Conservation (phyloP, 2,797 vertebrate species). For the Sebastes steindachneri region DNA sequence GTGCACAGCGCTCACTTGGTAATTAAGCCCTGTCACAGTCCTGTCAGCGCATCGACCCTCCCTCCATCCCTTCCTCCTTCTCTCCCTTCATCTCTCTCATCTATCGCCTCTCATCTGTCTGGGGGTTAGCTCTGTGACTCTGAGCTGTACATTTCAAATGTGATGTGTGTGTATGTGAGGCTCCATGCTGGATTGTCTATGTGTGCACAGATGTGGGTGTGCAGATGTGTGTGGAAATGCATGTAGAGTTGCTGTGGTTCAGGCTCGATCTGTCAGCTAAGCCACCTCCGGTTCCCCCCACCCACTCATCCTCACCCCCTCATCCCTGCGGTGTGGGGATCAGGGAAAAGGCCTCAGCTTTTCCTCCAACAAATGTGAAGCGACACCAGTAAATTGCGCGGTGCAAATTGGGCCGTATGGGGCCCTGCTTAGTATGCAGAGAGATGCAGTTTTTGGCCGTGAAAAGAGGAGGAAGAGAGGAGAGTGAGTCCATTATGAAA, state of each 20-base stretch:
- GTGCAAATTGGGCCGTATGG: constrained; percentile 78
- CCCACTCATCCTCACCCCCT: neutral
- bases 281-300: neutral
- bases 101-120: constrained; percentile 40
- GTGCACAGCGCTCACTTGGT: constrained; percentile 51
- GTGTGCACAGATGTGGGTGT: neutral
- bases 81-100: constrained; percentile 53
- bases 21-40: constrained; percentile 84
- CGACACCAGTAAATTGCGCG: constrained; percentile 78
- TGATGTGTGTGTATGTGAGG: constrained; percentile 5
- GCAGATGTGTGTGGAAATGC: constrained; percentile 9
- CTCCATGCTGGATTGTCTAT: neutral
- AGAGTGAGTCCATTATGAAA: constrained; percentile 47
- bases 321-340: constrained; percentile 30
- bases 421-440: constrained; percentile 77
- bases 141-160: constrained; percentile 30
- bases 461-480: constrained; percentile 16
- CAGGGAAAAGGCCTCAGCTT: constrained; percentile 57
- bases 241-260: constrained; percentile 21
- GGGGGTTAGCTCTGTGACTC: constrained; percentile 46
- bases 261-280: constrained; percentile 49
- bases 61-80: constrained; percentile 13
- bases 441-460: constrained; percentile 16
- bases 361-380: constrained; percentile 79
- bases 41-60: constrained; percentile 68